These are phyloP conservation scores for Pinctada fucata DNA, from an alignment of 2,888 invertebrate genomes.

Conservation along the genomic window DNA sequence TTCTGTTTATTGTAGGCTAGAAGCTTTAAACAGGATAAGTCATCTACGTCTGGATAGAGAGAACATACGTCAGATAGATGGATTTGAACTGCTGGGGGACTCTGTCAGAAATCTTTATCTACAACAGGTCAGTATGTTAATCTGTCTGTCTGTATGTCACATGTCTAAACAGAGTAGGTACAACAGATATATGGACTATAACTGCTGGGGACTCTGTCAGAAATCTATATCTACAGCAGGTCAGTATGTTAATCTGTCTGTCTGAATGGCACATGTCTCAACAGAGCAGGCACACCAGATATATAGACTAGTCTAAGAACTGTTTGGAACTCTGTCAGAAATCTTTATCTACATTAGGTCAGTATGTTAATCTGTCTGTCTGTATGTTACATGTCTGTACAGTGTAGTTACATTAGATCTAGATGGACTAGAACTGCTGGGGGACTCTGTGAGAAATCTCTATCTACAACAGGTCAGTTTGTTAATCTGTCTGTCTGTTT, in stretches of 20 bases:
- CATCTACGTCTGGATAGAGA: conserved; percentile 72
- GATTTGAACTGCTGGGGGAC: conserved; percentile 69
- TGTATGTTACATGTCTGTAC: conserved; percentile 60
- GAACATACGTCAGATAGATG: conserved; percentile 68
- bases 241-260: conserved; percentile 35
- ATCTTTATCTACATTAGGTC: conserved; percentile 71
- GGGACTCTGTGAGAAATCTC: conserved; percentile 66
- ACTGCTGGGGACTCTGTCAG: conserved; percentile 66
- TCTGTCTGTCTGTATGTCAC: background rate
- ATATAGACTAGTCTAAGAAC: conserved; percentile 62
- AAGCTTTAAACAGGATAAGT: conserved; percentile 66
- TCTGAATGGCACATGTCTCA: conserved; percentile 55
- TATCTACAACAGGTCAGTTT: conserved; percentile 67
- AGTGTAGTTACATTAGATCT: conserved; percentile 65
- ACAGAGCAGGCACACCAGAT: conserved; percentile 68
- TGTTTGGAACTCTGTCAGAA: conserved; percentile 66
- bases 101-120: conserved; percentile 71
- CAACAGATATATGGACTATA: conserved; percentile 70
- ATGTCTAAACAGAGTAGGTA: conserved; percentile 71
- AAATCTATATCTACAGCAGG: conserved; percentile 71
- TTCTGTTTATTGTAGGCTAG: conserved; percentile 47
- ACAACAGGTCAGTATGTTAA: conserved; percentile 57
- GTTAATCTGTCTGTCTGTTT: too few species aligned
- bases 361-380: conserved; percentile 10
- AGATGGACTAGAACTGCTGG: conserved; percentile 70